Evolutionary conservation across 2,888 invertebrate species (phyloP).

Genomic region (Chymomyza caudatula): DNA sequence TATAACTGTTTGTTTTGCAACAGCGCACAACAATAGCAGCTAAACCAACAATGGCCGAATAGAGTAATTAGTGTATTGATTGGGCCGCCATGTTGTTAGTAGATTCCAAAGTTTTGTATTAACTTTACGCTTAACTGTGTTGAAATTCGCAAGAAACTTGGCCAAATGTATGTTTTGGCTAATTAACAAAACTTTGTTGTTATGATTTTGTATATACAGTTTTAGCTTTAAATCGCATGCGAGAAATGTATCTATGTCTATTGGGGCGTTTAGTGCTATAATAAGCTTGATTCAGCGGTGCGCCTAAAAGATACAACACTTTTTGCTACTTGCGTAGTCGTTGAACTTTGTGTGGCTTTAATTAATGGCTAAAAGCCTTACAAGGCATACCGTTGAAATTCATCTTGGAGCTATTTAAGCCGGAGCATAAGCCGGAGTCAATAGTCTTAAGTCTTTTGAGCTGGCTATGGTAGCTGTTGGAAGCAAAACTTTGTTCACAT

Average conservation of each 20-base stretch:
- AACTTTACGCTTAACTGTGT: background rate
- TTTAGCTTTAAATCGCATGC: background rate
- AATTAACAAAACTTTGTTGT: background rate
- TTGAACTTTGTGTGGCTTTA: background rate
- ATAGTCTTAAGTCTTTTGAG: no score
- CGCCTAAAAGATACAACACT: slow-evolving; percentile 17
- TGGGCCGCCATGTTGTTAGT: background rate
- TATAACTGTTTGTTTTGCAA: slow-evolving; percentile 22
- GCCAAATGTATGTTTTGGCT: background rate
- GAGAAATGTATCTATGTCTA: background rate
- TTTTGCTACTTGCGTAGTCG: slow-evolving; percentile 3
- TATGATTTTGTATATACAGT: background rate
- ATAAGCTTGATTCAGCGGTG: background rate
- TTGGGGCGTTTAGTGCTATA: background rate
- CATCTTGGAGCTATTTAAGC: no score
- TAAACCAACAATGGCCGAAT: background rate
- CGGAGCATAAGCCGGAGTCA: no score
- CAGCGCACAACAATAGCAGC: slow-evolving; percentile 16
- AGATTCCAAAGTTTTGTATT: background rate
- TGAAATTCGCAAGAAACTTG: background rate
- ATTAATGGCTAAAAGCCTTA: no score
- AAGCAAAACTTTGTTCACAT: no score
- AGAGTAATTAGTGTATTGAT: background rate
- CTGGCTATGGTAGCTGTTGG: no score
- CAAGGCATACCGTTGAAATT: no score